Evolutionary conservation across 2,797 vertebrate species (phyloP).

Genomic region (Halcyon smyrnensis): DNA sequence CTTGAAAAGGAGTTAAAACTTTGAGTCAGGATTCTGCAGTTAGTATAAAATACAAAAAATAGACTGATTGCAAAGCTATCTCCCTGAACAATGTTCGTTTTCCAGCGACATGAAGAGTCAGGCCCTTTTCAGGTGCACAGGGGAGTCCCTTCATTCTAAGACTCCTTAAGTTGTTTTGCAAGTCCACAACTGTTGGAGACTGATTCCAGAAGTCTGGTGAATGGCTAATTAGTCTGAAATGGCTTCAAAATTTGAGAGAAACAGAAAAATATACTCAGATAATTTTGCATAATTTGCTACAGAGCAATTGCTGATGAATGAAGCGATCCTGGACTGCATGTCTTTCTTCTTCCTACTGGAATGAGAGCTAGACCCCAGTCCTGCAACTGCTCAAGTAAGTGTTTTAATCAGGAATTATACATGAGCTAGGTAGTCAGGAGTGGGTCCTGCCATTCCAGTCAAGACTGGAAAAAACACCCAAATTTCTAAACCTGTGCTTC

Average conservation of each 20-base stretch:
- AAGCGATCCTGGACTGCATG: not conserved
- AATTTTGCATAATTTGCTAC: slow-evolving; percentile 40
- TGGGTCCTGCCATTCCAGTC: not conserved
- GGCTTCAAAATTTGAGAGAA: slow-evolving; percentile 45
- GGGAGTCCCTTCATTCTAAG: not conserved
- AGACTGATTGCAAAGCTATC: slow-evolving; percentile 26
- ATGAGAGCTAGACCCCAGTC: not conserved
- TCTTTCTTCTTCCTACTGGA: not conserved
- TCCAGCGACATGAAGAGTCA: not conserved
- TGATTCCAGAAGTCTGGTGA: not conserved
- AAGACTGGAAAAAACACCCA: not conserved
- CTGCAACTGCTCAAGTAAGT: not conserved
- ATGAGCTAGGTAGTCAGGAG: not conserved
- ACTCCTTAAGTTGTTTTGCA: not conserved
- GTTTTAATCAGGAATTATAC: not conserved
- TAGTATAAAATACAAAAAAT: slow-evolving; percentile 59
- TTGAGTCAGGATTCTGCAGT: slow-evolving; percentile 6
- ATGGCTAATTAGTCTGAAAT: not conserved
- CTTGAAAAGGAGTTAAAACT: slow-evolving; percentile 22
- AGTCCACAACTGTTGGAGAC: not conserved
- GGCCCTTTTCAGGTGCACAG: not conserved
- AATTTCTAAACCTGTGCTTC: not conserved
- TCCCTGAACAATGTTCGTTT: slow-evolving; percentile 40
- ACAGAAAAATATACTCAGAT: not conserved
- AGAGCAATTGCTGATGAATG: not conserved